phyloP scores from a whole-genome alignment of 2,888 invertebrate species.

The Pseudococcus jackbeardsleyi region DNA sequence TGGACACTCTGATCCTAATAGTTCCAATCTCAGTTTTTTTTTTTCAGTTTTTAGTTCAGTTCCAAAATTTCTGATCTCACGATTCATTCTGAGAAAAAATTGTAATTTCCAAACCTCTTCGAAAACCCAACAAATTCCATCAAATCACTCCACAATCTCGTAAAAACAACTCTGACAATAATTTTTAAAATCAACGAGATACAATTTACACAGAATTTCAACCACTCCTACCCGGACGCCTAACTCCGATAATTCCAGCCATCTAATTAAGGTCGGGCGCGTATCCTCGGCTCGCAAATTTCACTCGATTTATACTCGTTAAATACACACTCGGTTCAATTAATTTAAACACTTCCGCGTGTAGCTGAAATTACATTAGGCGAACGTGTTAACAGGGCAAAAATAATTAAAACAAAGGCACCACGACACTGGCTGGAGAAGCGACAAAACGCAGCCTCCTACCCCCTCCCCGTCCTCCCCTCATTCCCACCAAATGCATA shows the following conservation, averaged over 20 bases:
- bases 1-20: no score
- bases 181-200: no score
- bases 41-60: no score
- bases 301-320: constrained; percentile 31
- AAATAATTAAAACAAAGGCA: constrained; percentile 33
- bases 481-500: neutral
- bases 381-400: constrained; percentile 25
- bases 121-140: no score
- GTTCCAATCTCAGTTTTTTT: no score
- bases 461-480: neutral
- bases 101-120: no score
- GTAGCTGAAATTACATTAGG: constrained; percentile 27
- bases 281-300: neutral
- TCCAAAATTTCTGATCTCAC: no score
- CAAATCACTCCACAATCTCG: no score
- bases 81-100: no score
- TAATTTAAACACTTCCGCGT: constrained; percentile 46
- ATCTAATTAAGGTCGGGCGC: neutral
- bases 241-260: neutral
- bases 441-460: neutral
- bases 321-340: constrained; percentile 39
- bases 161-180: no score
- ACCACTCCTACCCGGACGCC: neutral
- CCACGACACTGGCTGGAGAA: neutral
- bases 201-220: no score